Conservation (phyloP, 2,113 vertebrate species). For the Halichoerus grypus region DNA sequence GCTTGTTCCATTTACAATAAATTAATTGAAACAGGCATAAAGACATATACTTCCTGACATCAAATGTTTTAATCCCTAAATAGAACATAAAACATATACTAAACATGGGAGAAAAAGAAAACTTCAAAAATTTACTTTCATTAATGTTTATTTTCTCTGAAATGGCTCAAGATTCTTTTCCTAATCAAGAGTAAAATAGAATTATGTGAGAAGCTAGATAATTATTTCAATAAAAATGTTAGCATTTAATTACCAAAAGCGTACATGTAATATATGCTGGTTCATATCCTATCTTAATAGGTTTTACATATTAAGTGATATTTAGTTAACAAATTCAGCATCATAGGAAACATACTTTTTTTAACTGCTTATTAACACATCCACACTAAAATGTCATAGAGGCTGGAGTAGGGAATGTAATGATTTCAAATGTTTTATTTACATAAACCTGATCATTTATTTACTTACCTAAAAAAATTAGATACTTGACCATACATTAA, state of each 20-base stretch:
- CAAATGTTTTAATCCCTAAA: not conserved
- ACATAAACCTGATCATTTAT: not conserved
- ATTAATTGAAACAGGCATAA: not conserved
- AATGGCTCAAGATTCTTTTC: not conserved
- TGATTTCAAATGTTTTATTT: conserved; percentile 16
- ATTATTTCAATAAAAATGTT: conserved; percentile 40
- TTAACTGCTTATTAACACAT: not conserved
- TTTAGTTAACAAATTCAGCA: not conserved
- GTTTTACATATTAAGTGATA: not conserved
- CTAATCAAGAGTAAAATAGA: not conserved
- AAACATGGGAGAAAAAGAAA: not conserved
- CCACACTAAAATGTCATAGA: conserved; percentile 14
- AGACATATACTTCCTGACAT: not conserved
- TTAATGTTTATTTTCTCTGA: conserved; percentile 30
- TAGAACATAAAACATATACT: not conserved
- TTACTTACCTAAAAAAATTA: not conserved
- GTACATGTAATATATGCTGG: not conserved
- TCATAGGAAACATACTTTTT: not conserved
- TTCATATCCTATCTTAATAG: not conserved
- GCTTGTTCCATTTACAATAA: not conserved
- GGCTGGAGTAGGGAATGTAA: not conserved
- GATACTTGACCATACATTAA: not conserved
- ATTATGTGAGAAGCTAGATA: not conserved
- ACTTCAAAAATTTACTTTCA: not conserved
- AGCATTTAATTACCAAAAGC: conserved; percentile 20